Conservation (phyloP, 2,113 vertebrate genomes). For the Rattus rattus region DNA sequence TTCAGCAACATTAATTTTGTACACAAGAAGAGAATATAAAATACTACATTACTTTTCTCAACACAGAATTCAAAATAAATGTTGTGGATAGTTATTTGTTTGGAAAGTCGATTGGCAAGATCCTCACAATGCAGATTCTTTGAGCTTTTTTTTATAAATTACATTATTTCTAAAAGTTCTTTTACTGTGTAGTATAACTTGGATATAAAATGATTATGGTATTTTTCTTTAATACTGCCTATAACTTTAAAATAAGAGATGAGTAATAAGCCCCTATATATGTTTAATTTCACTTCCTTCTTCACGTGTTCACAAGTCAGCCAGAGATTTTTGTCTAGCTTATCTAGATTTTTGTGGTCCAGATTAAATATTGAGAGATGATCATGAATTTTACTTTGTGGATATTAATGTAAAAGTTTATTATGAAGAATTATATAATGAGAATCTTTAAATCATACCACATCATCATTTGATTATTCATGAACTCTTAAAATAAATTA, state of each 20-base stretch:
- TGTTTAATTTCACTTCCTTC: background rate
- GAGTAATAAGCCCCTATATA: background rate
- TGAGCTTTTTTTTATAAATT: background rate
- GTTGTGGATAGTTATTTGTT: background rate
- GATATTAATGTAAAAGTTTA: background rate
- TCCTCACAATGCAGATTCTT: background rate
- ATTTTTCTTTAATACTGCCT: background rate
- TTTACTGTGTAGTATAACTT: background rate
- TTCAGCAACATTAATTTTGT: background rate
- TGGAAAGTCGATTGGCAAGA: background rate
- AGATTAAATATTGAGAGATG: background rate
- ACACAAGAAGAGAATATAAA: background rate
- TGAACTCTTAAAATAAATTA: background rate
- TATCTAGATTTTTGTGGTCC: background rate
- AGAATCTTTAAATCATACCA: background rate
- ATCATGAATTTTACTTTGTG: background rate
- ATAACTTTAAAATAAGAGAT: conserved; percentile 29
- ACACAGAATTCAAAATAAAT: background rate
- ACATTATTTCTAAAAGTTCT: background rate
- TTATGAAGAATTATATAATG: background rate
- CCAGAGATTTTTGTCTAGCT: background rate
- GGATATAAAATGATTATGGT: background rate
- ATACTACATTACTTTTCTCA: background rate
- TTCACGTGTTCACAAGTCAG: background rate
- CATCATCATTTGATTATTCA: background rate